Conservation (phyloP, 2,113 vertebrate species). For the Acrocephalus arundinaceus region DNA sequence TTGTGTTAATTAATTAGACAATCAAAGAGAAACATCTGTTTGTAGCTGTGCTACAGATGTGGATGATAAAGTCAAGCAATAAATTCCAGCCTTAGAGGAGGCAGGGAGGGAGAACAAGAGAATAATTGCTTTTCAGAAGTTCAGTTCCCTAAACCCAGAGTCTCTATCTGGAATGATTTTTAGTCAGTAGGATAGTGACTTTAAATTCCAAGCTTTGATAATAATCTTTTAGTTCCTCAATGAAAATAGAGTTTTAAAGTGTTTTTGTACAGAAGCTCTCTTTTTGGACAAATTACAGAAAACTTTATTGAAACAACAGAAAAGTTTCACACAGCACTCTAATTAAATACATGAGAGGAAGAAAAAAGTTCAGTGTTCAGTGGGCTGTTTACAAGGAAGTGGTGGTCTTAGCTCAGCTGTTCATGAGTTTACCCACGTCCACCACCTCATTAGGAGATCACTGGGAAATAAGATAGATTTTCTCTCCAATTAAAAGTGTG, state of each 20-base stretch:
- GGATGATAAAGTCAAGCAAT: background rate
- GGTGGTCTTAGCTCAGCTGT: background rate
- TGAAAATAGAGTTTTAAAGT: background rate
- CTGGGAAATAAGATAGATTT: background rate
- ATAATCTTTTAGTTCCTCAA: background rate
- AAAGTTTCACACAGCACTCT: background rate
- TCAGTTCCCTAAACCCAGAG: background rate
- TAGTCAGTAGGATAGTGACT: background rate
- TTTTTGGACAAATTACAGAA: background rate
- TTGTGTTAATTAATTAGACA: constrained; percentile 14
- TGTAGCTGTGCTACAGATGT: background rate
- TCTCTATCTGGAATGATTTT: background rate
- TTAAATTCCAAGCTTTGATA: background rate
- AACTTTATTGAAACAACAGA: background rate
- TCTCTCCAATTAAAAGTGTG: background rate
- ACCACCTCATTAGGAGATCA: background rate
- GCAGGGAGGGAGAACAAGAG: background rate
- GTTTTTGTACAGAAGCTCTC: background rate
- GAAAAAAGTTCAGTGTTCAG: background rate
- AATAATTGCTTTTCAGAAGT: background rate
- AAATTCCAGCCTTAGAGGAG: background rate
- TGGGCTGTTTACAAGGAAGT: background rate
- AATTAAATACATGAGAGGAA: background rate
- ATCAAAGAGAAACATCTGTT: background rate
- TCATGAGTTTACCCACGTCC: background rate